phyloP scores from a whole-genome alignment of 2,888 invertebrate genomes.

The Gymnocheta viridis region DNA sequence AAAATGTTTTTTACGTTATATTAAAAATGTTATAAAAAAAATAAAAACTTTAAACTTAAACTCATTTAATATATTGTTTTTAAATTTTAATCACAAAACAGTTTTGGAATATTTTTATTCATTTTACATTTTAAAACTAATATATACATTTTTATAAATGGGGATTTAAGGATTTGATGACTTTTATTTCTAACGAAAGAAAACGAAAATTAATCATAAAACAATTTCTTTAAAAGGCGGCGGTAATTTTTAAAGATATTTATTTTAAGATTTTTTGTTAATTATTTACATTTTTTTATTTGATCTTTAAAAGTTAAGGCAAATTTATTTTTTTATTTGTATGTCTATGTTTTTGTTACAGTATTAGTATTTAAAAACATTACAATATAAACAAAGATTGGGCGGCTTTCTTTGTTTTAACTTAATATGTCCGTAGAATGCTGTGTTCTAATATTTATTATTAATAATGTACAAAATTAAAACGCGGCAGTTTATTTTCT shows the following conservation, averaged over 20 bases:
- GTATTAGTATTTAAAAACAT: slow-evolving; percentile 45
- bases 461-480: slow-evolving; percentile 52
- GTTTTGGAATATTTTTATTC: slow-evolving; percentile 66
- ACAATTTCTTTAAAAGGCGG: slow-evolving; percentile 61
- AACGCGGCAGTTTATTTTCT: slow-evolving; percentile 53
- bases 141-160: slow-evolving; percentile 45
- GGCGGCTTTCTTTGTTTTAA: slow-evolving; percentile 67
- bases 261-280: slow-evolving; percentile 30
- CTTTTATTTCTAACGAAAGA: slow-evolving; percentile 8
- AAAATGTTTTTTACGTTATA: slow-evolving; percentile 43
- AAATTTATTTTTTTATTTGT: slow-evolving; percentile 55
- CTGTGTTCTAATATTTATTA: slow-evolving; percentile 26
- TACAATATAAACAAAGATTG: slow-evolving; percentile 63
- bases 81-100: slow-evolving; percentile 67
- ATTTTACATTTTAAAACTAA: slow-evolving; percentile 34
- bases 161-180: slow-evolving; percentile 43
- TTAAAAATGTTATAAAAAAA: slow-evolving; percentile 40
- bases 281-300: slow-evolving; percentile 56
- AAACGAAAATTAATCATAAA: slow-evolving; percentile 34
- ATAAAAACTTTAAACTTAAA: slow-evolving; percentile 62
- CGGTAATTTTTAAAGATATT: slow-evolving; percentile 50
- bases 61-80: slow-evolving; percentile 44
- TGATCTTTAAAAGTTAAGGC: slow-evolving; percentile 69
- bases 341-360: slow-evolving; percentile 33
- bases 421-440: slow-evolving; percentile 44